Conservation (phyloP, 1,140 invertebrate genomes). For the Drosophila melanogaster region Release_6_plus_ISO1_MT NC_004354.4:974001-974500, state of each 20-base stretch:
- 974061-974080: too few species aligned
- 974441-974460: not conserved
- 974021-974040: not conserved
- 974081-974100: not conserved
- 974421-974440: not conserved
- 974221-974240: too few species aligned
- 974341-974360: conserved; percentile 22
- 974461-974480: too few species aligned
- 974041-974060: conserved; percentile 1
- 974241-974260: too few species aligned
- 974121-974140: too few species aligned
- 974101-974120: too few species aligned
- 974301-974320: too few species aligned
- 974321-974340: not conserved
- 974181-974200: too few species aligned
- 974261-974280: too few species aligned
- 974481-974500: conserved; percentile 68
- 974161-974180: too few species aligned
- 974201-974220: too few species aligned
- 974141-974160: not conserved
- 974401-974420: not conserved
- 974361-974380: conserved; percentile 34
- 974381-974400: not conserved
- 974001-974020: conserved; percentile 1
- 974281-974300: too few species aligned